A percentile compares a stretch with the other conserved stretches of the same genome.
phyloP scores from a whole-genome alignment of 1,140 invertebrate species.

The Chymomyza costata region DNA sequence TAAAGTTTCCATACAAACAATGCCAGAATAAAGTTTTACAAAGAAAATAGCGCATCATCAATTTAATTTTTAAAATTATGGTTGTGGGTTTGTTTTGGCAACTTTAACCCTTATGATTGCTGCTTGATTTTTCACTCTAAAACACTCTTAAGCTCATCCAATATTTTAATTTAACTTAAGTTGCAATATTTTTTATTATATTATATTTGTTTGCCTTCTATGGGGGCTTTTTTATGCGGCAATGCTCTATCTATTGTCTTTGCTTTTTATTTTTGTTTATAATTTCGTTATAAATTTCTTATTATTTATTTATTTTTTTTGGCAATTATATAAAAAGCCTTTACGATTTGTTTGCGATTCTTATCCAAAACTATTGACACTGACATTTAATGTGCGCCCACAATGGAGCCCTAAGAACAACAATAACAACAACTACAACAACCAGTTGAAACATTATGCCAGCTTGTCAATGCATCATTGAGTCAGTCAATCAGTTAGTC shows the following conservation, averaged over 20 bases:
- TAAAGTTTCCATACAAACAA: too few relatives aligned
- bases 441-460: conserved; percentile 4
- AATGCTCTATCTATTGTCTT: conserved; percentile 19
- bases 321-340: background rate
- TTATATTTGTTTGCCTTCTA: conserved; percentile 67
- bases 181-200: conserved; percentile 70
- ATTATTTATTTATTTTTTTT: conserved; percentile 14
- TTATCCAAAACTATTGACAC: conserved; percentile 7
- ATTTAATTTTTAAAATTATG: too few relatives aligned
- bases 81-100: too few relatives aligned
- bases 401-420: background rate
- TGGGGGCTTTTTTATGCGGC: conserved; percentile 31
- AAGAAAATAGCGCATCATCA: too few relatives aligned
- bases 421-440: background rate
- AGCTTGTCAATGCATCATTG: conserved; percentile 14
- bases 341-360: too few relatives aligned
- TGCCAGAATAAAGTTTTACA: too few relatives aligned
- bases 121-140: conserved; percentile 58
- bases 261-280: conserved; percentile 13
- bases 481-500: conserved; percentile 5
- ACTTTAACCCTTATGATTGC: too few relatives aligned
- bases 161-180: conserved; percentile 40
- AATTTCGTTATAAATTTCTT: conserved; percentile 1
- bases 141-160: conserved; percentile 59
- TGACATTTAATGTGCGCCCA: conserved; percentile 16